Evolutionary conservation across 2,113 vertebrate species (phyloP), one percentile per base, ranked within the genome.

Genomic region (Casuarius casuarius): DNA sequence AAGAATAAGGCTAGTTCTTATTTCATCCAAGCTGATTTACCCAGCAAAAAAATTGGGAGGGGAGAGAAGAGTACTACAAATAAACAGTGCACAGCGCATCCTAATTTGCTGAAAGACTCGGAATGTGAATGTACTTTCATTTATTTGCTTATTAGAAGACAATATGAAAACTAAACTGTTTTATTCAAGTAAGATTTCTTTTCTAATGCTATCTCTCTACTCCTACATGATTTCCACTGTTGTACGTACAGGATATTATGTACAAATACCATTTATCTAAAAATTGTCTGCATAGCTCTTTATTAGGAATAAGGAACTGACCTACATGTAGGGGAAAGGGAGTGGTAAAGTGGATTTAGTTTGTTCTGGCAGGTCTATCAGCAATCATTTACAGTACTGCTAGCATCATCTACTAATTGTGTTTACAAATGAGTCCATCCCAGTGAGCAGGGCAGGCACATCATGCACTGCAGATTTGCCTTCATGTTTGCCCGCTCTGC

Each of bases 401-500:
- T 73, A 84, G 38, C 62, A 66, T 20, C 78, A 76, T 75, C 56
- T 90, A 89, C 89, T 96, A 4, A 54, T 3, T 33, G 87, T 52
- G 78, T 46, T 5, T 74, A 83, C 61, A 29, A 31, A 61, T 0
- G 38, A 68, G 5, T 3, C 10, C 5, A 0, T 13, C 44, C 5
- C 15, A 1, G n/a, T 0, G 59, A 74, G 3, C n/a, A 13, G 71
- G 65, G 48, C 71, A 66, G 66, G 48, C 42, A 28, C 51, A 1
- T 1, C 61, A n/a, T 51, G 0, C 5, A 0, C 7, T 3, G 8
- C 59, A 4, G 42, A 31, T 0, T 4, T 21, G 68, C 22, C 5
- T 28, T 58, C 77, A 4, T 2, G 0, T 4, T 0, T 72, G 29
- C 51, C 44, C 18, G 0, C 26, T 19, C 35, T 29, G 13, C 42